Evolutionary conservation across 2,888 invertebrate species (phyloP), one percentile per base, ranked within the genome.

Genomic region (Biston betularia): DNA sequence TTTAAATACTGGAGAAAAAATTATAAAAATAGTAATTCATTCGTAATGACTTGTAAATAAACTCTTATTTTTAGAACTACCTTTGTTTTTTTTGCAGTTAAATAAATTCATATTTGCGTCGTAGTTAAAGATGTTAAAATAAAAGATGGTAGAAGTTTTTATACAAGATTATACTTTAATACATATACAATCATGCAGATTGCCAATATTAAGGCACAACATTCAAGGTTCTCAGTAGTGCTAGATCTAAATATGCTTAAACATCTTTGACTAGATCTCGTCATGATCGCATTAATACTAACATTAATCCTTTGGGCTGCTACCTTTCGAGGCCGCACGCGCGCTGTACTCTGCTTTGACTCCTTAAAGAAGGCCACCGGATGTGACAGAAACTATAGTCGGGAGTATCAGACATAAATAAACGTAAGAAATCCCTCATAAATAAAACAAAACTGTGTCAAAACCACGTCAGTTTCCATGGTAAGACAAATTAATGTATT

Each of bases 21-120:
- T 76, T 83, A 88, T 86, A 91, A 92, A 91, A 91, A 92, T 90
- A 88, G 90, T 85, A 92, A 90, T 86, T 89, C 85, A 54, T 82
- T 85, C 83, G 83, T 86, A 87, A 87, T 54, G 38, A 89, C 80
- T 48, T 92, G 93, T 93, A 92, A 92, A 91, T 92, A 92, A 89
- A 93, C 89, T 88, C 87, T 88, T 89, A 94, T 90, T 89, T 76
- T 90, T 92, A 93, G 92, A 88, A 87, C 87, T 81, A 84, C 73
- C 64, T 63, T 66, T 70, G 75, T 71, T 72, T 14, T 46, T 46
- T 14, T 10, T 7, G 8, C 10, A 45, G 0, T 14, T 1, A 24
- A 14, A n/a, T 14, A 15, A 8, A 46, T 8, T 10, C 6, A 14
- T 14, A 46, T 24, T 46, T 15, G 15, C 15, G 10, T 14, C 14